Evolutionary conservation across 2,113 vertebrate species (phyloP).

Genomic region (Willisornis vidua): DNA sequence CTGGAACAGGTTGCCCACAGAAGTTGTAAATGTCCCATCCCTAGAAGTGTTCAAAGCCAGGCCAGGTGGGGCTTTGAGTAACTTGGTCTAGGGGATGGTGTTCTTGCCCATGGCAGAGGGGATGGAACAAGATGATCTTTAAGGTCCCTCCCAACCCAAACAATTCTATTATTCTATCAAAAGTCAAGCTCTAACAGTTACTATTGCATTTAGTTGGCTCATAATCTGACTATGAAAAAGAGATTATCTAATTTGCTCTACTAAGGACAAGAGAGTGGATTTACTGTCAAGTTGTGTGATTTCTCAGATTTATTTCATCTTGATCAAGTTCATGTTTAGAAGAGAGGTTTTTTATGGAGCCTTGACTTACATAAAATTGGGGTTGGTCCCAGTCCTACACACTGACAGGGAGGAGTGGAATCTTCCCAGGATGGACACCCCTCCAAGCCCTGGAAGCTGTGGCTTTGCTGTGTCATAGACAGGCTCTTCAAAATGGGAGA

Average conservation of each 20-base stretch:
- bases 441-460: background rate
- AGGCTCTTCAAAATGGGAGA: background rate
- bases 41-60: background rate
- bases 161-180: background rate
- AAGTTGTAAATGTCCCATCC: background rate
- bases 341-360: background rate
- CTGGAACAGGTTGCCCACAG: background rate
- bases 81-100: background rate
- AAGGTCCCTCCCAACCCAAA: background rate
- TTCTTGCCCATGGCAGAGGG: background rate
- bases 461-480: background rate
- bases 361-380: background rate
- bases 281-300: background rate
- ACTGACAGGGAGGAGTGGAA: background rate
- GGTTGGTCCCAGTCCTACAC: background rate
- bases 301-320: background rate
- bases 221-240: background rate
- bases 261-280: background rate
- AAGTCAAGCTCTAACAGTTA: background rate
- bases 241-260: background rate
- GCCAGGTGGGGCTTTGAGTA: background rate
- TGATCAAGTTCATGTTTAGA: background rate
- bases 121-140: background rate
- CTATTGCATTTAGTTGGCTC: background rate
- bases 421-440: background rate